Percentiles rank a stretch among this genome's conserved stretches.
Evolutionary conservation across 2,113 vertebrate species (phyloP).

Genomic region (Tyrannus savana): DNA sequence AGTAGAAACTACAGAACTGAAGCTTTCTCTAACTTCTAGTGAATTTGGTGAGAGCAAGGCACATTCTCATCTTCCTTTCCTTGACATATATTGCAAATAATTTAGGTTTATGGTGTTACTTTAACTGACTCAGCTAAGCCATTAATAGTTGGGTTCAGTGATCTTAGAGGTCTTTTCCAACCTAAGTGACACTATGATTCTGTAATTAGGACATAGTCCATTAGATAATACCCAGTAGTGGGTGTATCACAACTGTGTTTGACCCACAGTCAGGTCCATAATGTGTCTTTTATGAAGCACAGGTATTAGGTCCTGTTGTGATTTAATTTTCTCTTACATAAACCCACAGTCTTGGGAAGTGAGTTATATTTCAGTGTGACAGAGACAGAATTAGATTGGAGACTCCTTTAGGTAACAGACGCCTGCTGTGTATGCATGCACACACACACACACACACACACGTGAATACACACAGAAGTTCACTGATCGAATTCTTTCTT

Average conservation of each 20-base stretch:
- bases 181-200: not conserved
- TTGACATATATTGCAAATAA: not conserved
- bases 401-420: not conserved
- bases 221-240: not conserved
- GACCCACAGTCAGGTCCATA: not conserved
- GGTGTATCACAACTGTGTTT: not conserved
- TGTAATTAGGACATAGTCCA: not conserved
- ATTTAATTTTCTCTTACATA: not conserved
- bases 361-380: not conserved
- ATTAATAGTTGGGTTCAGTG: not conserved
- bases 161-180: not conserved
- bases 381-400: not conserved
- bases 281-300: not conserved
- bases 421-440: not conserved
- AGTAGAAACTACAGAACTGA: not conserved
- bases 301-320: not conserved
- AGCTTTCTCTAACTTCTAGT: not conserved
- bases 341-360: not conserved
- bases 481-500: not conserved
- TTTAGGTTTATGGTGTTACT: not conserved
- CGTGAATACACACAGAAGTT: not conserved
- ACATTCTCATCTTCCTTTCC: not conserved
- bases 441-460: no score
- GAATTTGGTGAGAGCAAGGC: not conserved
- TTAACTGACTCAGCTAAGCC: not conserved